Evolutionary conservation across 2,113 vertebrate genomes (phyloP), one percentile per base, ranked within the genome.

Genomic region (Coptodon bakossiorum): DNA sequence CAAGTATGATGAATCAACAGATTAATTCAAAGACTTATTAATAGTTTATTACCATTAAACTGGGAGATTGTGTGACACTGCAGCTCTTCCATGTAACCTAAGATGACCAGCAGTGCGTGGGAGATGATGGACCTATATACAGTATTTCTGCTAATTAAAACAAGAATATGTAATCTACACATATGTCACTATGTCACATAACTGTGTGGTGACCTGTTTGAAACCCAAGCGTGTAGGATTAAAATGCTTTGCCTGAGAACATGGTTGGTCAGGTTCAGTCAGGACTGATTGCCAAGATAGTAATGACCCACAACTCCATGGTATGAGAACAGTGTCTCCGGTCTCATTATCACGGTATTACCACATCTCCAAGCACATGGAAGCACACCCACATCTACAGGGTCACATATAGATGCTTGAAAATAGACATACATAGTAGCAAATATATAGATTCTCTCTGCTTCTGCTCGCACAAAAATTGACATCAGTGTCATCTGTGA

Each of bases 71-170:
- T 81, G 43, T 95, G 91, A 93, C 92, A 90, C 82, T 84, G 88
- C 86, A 90, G 68, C 87, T 88, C 91, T 83, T 71, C 27, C 34
- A 31, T 87, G 95, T 96, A 95, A 95, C 92, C 54, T 13, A 85
- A 95, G 92, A 89, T 82, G 88, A 81, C 22, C 40, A 68, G 48
- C 13, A 57, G 40, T 79, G 91, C 82, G 79, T 88, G 88, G 73
- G 86, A 88, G 84, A 89, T 43, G 66, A 92, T 82, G 82, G 84
- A 71, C 87, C 36, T 90, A 89, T 90, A 84, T 88, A 88, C 92
- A 90, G 91, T 92, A 88, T 93, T 93, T 89, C 82, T 92, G 86
- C 92, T 95, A 95, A 96, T 96, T 95, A 95, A 95, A 95, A 95
- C 86, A 91, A 87, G 93, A 93, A 94, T 95, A 93, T 95, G 93